Conservation (phyloP, 2,888 invertebrate genomes). For the Therioaphis trifolii region DNA sequence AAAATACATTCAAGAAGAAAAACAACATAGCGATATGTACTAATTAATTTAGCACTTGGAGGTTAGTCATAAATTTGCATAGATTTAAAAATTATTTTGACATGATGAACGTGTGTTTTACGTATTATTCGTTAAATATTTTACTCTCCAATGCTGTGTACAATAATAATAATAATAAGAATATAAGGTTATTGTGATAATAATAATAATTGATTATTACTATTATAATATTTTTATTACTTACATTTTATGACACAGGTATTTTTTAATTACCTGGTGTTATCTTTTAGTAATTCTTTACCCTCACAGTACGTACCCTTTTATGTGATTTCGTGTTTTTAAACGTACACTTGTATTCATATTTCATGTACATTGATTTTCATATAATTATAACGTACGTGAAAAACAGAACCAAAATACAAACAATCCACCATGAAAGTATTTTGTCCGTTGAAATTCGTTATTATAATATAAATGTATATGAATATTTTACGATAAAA, state of each 20-base stretch:
- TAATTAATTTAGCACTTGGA: slow-evolving; percentile 59
- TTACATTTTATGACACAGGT: slow-evolving; percentile 54
- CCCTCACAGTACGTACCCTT: slow-evolving; percentile 61
- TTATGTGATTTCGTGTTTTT: slow-evolving; percentile 33
- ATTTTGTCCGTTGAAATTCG: slow-evolving; percentile 49
- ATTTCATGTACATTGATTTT: slow-evolving; percentile 12
- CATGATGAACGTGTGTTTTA: slow-evolving; percentile 25
- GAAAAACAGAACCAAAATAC: slow-evolving; percentile 45
- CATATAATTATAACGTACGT: slow-evolving; percentile 6
- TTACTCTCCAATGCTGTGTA: slow-evolving; percentile 25
- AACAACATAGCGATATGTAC: slow-evolving; percentile 57
- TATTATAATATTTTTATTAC: slow-evolving; percentile 16
- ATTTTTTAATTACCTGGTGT: slow-evolving; percentile 34
- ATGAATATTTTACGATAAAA: slow-evolving; percentile 45
- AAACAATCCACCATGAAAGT: slow-evolving; percentile 52
- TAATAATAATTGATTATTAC: slow-evolving; percentile 32
- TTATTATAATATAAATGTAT: slow-evolving; percentile 50
- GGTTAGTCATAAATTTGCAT: slow-evolving; percentile 21
- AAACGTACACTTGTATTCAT: slow-evolving; percentile 33
- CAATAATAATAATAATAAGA: slow-evolving; percentile 32
- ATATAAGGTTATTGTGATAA: neutral
- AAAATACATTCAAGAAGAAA: slow-evolving; percentile 50
- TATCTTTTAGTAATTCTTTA: slow-evolving; percentile 41
- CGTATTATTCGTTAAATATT: slow-evolving; percentile 24
- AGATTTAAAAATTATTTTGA: slow-evolving; percentile 16